Percentiles rank a stretch among this genome's conserved stretches.
Conservation (phyloP, 2,888 invertebrate species). For the Aplocera efformata region DNA sequence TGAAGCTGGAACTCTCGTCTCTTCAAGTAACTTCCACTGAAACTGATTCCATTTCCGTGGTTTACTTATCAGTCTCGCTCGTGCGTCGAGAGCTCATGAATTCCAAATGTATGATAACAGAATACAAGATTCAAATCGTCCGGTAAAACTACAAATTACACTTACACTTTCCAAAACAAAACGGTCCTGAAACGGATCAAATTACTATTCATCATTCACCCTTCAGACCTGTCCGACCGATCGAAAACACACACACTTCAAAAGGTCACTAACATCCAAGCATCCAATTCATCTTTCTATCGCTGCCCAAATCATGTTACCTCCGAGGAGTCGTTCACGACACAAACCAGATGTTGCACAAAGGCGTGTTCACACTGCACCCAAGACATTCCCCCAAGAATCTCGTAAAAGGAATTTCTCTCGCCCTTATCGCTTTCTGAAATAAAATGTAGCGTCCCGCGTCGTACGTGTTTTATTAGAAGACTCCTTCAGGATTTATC, state of each 20-base stretch:
- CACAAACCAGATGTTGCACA: conserved; percentile 73
- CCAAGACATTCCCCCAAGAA: conserved; percentile 56
- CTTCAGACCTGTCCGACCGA: conserved; percentile 1
- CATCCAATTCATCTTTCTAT: conserved; percentile 23
- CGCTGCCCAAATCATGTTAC: conserved; percentile 29
- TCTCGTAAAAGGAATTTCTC: conserved; percentile 78
- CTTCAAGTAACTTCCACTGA: no score
- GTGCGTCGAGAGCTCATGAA: no score
- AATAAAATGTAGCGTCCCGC: conserved; percentile 76
- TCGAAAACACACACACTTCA: conserved; percentile 9
- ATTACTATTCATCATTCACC: not conserved
- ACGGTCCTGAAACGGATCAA: not conserved
- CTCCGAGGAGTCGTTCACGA: conserved; percentile 30
- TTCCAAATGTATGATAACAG: no score
- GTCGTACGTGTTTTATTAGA: conserved; percentile 78
- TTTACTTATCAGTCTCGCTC: no score
- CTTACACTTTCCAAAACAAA: not conserved
- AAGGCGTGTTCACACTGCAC: conserved; percentile 46
- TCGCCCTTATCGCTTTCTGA: conserved; percentile 78
- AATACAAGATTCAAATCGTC: no score
- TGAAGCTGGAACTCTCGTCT: no score
- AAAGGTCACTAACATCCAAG: conserved; percentile 26
- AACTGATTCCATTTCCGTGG: no score
- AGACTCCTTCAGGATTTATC: conserved; percentile 74
- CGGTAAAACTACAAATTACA: not conserved